Base-by-base conservation (phyloP, 2,888 invertebrate genomes). In the Andrena flavipes region DNA sequence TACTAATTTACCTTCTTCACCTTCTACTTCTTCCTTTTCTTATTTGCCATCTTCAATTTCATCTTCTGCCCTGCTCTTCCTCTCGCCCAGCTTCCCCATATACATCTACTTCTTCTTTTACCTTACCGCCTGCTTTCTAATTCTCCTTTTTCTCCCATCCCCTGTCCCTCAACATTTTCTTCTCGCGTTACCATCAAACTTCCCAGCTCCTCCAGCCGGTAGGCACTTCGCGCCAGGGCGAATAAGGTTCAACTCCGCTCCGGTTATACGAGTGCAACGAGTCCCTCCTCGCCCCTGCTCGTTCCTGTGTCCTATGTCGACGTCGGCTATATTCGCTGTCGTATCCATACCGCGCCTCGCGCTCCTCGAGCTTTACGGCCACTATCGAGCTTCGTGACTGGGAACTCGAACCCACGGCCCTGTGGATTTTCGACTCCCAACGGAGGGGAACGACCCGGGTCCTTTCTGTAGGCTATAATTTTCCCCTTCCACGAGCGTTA, bases 321-420 rank as follows among this genome's bases (percentile, higher is more conserved):
- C 82, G 87, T 81, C 72, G 76, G 62, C 87, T 80, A 87, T 87
- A 84, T 82, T 86, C 84, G 72, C 80, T 65, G 84, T 82, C 86
- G 87, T 86, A 87, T 80, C 82, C 87, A 77, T 79, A 76, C 84
- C 63, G 70, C 76, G 76, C 78, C 80, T 77, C 63, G 56, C 26
- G 77, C 72, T 74, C 65, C 67, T 62, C 59, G 81, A 82, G 82
- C 82, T 87, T 87, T 87, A 85, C 84, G 87, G 69, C 74, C 81
- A 76, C 80, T 82, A 84, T 87, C 86, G 86, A 80, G 84, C 86
- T 87, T 84, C 87, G 87, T 87, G 85, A 87, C 85, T 74, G 78
- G 79, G 87, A 86, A 85, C 77, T 71, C 70, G 76, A 86, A 80
- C 74, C 74, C 56, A 72, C 30, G 76, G 69, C 76, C 80, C 49